Evolutionary conservation across 1,140 invertebrate genomes (phyloP), one percentile per base, ranked within the genome.

Genomic region (Notospermus geniculatus): DNA sequence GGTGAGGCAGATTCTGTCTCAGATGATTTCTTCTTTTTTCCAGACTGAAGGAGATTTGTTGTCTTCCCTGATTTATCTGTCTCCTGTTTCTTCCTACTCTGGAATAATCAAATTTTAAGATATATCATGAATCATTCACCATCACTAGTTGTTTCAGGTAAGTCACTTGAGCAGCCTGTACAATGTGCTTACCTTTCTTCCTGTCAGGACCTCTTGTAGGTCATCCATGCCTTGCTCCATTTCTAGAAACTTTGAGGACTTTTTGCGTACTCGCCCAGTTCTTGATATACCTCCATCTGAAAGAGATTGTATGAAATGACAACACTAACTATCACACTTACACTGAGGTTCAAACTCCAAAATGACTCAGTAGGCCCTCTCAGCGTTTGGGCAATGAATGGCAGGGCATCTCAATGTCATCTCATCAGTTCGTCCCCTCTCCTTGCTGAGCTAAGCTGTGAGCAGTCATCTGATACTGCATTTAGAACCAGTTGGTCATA

Each of bases 181-280:
- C n/a, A 66, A 65, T 58, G 54, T 62, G 1, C 60, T 66, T 23
- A 67, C 62, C 45, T 71, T 69, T 62, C 63, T 68, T 22, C 54
- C 50, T 29, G 56, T 68, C 36, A 61, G 66, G 41, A 60, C 58
- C 57, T 73, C 69, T 54, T 71, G 71, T 57, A 72, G 73, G 57
- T 95, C 92, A 0, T 89, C 89, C 0, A 91, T 91, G 74, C 95
- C 91, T 78, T 94, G 93, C 77, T 93, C 89, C 82, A 83, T 83
- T 65, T 83, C 82, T 28, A 82, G 65, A 13, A 97, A 82, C 79
- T 96, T 96, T 0, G 92, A 93, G 7, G 93, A 95, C 79, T 96
- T 96, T 81, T 96, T 96, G 43, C 92, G 84, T 0, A 96, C 91
- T 68, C 72, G 28, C 0, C 62, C 27, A 22, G 27, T 30, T 15